These are phyloP conservation scores for Pseudois nayaur DNA, from an alignment of 2,113 vertebrate species.

Conservation along the genomic window DNA sequence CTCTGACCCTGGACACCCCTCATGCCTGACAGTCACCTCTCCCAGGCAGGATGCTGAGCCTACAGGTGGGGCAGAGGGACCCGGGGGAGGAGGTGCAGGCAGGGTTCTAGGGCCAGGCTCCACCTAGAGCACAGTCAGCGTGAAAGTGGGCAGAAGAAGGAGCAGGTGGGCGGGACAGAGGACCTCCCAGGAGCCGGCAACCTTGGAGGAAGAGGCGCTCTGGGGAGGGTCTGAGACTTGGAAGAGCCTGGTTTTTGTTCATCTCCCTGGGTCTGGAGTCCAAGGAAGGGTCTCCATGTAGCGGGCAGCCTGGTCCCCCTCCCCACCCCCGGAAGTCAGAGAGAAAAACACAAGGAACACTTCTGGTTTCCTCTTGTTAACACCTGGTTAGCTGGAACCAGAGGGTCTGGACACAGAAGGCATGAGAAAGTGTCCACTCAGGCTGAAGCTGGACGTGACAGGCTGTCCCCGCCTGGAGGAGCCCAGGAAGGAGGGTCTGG, in stretches of 20 bases:
- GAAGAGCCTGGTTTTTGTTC: background rate
- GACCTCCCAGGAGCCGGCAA: slow-evolving; percentile 73
- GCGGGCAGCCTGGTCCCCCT: fast-evolving
- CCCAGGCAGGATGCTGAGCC: background rate
- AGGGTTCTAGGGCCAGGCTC: slow-evolving; percentile 54
- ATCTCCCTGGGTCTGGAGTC: background rate
- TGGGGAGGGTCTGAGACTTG: background rate
- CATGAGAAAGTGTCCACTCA: background rate
- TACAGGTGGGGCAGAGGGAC: slow-evolving; percentile 21
- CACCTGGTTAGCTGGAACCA: background rate
- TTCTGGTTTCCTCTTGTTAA: background rate
- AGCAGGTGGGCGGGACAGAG: background rate
- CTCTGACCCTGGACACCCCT: background rate
- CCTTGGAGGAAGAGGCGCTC: slow-evolving; percentile 64
- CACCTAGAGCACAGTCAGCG: slow-evolving; percentile 61
- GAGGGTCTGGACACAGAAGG: background rate
- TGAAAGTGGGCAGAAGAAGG: background rate
- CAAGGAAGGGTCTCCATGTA: background rate
- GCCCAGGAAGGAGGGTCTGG: background rate
- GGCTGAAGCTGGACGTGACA: background rate
- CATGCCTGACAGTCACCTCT: no score
- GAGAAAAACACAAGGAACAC: background rate
- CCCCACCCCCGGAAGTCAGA: fast-evolving
- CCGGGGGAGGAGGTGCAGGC: slow-evolving; percentile 62
- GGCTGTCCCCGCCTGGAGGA: background rate